Evolutionary conservation across 2,797 vertebrate species (phyloP).

Genomic region (Bovichtus variegatus): DNA sequence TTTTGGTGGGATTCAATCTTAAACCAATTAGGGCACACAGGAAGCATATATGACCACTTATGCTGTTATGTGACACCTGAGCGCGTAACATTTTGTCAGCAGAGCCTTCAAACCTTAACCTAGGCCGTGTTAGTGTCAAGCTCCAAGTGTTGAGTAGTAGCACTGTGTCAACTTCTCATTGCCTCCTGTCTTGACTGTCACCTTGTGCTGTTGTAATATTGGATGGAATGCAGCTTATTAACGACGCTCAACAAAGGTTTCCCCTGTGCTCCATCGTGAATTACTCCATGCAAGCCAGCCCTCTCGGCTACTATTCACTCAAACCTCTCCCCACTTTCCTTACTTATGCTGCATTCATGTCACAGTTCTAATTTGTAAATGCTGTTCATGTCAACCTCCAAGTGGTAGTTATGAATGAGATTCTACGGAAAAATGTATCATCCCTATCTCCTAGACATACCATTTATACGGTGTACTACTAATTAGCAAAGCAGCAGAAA

Average conservation of each 20-base stretch:
- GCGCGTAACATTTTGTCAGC: conserved; percentile 34
- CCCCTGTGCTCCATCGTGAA: not conserved
- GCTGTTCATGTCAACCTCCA: not conserved
- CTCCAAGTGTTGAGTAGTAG: conserved; percentile 38
- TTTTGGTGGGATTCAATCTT: conserved; percentile 37
- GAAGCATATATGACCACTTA: conserved; percentile 33
- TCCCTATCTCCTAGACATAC: not conserved
- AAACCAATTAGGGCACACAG: conserved; percentile 45
- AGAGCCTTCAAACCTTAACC: conserved; percentile 35
- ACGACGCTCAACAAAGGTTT: conserved; percentile 6
- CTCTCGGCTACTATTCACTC: not conserved
- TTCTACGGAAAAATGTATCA: not conserved
- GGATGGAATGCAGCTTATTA: conserved; percentile 12
- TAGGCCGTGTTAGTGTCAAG: conserved; percentile 23
- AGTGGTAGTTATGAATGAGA: not conserved
- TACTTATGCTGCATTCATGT: not conserved
- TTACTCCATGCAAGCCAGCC: not conserved
- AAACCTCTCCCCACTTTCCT: not conserved
- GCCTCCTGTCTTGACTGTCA: conserved; percentile 20
- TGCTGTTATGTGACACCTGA: conserved; percentile 32
- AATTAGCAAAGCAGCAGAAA: not conserved
- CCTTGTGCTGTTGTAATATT: not conserved
- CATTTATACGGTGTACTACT: not conserved
- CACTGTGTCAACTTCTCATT: conserved; percentile 29
- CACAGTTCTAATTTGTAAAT: not conserved